phyloP scores from a whole-genome alignment of 1,140 invertebrate species.

The Drosophila tani region DNA sequence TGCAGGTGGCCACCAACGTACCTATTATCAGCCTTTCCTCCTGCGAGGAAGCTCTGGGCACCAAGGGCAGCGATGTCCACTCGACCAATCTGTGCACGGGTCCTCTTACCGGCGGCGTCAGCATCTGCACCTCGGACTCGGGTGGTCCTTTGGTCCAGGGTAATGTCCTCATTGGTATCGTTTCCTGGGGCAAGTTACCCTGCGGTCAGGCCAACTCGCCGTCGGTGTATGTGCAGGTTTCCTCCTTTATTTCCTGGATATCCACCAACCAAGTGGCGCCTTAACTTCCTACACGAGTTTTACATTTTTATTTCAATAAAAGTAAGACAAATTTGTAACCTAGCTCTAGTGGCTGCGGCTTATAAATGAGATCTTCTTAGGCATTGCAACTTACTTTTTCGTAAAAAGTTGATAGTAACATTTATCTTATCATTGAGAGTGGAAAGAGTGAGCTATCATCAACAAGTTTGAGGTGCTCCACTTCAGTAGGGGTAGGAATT shows the following conservation, averaged over 20 bases:
- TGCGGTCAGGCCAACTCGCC: conserved; percentile 88
- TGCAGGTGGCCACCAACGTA: conserved; percentile 81
- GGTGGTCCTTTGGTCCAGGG: conserved; percentile 84
- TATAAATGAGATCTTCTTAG: neutral
- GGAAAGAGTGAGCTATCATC: neutral
- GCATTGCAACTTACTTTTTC: conserved; percentile 4
- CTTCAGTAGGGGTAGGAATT: neutral
- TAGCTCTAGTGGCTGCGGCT: conserved; percentile 8
- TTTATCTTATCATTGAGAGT: conserved; percentile 16
- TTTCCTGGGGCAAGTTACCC: conserved; percentile 85
- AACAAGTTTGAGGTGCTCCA: neutral
- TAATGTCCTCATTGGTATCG: conserved; percentile 83
- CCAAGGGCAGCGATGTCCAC: conserved; percentile 80
- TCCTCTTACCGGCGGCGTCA: conserved; percentile 85
- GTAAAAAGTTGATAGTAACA: conserved; percentile 2
- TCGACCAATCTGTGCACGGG: conserved; percentile 86
- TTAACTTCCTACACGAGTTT: neutral
- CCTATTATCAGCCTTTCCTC: conserved; percentile 69
- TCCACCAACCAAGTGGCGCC: conserved; percentile 51
- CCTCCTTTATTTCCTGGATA: conserved; percentile 89
- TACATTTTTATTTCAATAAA: conserved; percentile 11
- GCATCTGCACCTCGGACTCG: conserved; percentile 86
- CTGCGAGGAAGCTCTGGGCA: conserved; percentile 72
- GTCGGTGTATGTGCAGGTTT: conserved; percentile 90
- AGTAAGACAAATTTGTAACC: conserved; percentile 8